Base-by-base conservation (phyloP, 2,888 invertebrate genomes). In the Brachycybe producta region DNA sequence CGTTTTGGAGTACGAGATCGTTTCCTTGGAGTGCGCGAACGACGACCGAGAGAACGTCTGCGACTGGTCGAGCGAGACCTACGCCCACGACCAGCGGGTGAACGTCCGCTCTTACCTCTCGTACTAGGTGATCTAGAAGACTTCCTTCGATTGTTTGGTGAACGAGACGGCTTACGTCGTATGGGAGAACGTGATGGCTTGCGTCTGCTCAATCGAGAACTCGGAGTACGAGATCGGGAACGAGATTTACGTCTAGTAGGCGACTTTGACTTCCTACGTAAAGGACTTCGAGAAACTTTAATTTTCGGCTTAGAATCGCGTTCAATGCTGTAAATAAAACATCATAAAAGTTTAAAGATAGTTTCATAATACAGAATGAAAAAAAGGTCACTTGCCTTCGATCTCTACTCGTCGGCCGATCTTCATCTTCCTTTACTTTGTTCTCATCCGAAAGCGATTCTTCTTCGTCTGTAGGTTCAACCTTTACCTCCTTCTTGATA, bases 201-300 rank as follows among this genome's bases (percentile, higher is more conserved):
- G 36, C n/a, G n/a, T n/a, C n/a, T n/a, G n/a, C n/a, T n/a, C n/a
- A n/a, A 21, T 19, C 27, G 15, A n/a, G 3, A n/a, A 3, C 5
- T 5, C 15, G 27, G 15, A 28, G 51, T 35, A 23, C 30, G 38
- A 7, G 51, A 45, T 4, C 61, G 58, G 42, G 56, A 57, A 26
- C 51, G 53, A 36, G 51, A 54, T 39, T 55, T 55, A 5, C 56
- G 54, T 35, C 53, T 47, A 5, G 54, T 50, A 13, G 56, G 52
- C 8, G 53, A 45, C 27, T 46, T 45, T 1, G 53, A 54, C 34
- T 54, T 54, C 26, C 43, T 53, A 7, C 48, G 43, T 7, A 49
- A 44, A 15, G 49, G 43, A 11, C 43, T 42, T 23, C 45, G 51
- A 27, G 51, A 53, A 26, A 42, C 47, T 48, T 39, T 45, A 38